Conservation (phyloP, 2,888 invertebrate genomes). For the Deilephila porcellus region DNA sequence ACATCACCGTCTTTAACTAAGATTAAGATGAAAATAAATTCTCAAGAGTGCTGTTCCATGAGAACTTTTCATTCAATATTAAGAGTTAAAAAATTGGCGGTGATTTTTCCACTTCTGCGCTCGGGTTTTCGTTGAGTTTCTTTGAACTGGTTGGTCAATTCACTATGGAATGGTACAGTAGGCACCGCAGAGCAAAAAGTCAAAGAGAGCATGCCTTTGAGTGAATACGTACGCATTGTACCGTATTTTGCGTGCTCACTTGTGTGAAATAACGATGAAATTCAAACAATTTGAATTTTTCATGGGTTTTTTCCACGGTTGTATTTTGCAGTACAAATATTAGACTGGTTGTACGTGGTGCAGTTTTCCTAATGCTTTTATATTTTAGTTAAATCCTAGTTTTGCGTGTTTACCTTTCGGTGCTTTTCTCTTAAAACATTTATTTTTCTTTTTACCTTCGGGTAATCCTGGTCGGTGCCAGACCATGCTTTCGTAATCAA, state of each 20-base stretch:
- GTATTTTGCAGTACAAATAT: not conserved
- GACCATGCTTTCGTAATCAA: too few species aligned
- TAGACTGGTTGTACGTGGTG: not conserved
- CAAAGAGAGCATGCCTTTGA: conserved; percentile 41
- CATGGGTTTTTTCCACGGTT: not conserved
- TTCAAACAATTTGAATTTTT: conserved; percentile 42
- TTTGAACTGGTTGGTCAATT: conserved; percentile 45
- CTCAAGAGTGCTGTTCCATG: conserved; percentile 37
- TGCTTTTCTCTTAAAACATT: too few species aligned
- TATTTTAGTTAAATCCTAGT: too few species aligned
- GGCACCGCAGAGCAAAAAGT: conserved; percentile 42
- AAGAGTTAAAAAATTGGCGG: conserved; percentile 43
- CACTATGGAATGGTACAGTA: conserved; percentile 36
- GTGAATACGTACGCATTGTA: conserved; percentile 41
- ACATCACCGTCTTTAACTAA: conserved; percentile 40
- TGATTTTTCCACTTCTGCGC: conserved; percentile 45
- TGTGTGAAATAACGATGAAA: conserved; percentile 44
- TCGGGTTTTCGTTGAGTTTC: conserved; percentile 40
- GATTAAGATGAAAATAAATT: conserved; percentile 55
- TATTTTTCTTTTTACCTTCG: too few species aligned
- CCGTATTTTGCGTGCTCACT: conserved; percentile 42
- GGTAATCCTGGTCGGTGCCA: too few species aligned
- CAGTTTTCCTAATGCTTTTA: too few species aligned
- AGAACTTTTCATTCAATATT: conserved; percentile 38
- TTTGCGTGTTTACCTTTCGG: not conserved